Evolutionary conservation across 2,113 vertebrate genomes (phyloP).

Genomic region (Muscicapa adusta): DNA sequence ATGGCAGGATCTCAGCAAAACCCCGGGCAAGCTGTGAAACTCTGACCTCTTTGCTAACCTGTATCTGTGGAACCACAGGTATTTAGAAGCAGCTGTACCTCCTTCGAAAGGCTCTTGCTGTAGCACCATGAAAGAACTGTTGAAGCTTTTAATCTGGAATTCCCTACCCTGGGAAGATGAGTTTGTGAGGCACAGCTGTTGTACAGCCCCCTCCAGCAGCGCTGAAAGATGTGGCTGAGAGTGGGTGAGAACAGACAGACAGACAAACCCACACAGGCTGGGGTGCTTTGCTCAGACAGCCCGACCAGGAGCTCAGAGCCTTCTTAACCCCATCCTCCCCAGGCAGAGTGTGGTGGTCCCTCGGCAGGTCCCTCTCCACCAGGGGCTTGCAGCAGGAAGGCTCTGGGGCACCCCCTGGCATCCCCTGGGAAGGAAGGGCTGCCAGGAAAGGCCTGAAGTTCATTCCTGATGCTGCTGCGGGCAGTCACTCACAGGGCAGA

Average conservation of each 20-base stretch:
- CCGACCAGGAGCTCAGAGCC: background rate
- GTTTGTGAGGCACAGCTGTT: background rate
- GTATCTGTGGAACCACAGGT: background rate
- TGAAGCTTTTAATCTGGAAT: background rate
- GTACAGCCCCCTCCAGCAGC: background rate
- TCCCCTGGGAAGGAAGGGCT: background rate
- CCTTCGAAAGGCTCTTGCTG: background rate
- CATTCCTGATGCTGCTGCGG: background rate
- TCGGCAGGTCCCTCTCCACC: accelerated
- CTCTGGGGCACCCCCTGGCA: background rate
- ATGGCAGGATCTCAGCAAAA: background rate
- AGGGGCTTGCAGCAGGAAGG: background rate
- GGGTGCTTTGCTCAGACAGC: background rate
- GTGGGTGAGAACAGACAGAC: background rate
- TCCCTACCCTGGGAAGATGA: background rate
- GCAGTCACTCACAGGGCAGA: background rate
- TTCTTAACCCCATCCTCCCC: background rate
- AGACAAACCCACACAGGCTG: background rate
- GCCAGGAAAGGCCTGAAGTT: background rate
- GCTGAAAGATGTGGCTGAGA: background rate
- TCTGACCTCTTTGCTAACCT: background rate
- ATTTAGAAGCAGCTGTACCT: background rate
- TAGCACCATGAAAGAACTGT: background rate
- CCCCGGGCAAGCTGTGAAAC: background rate
- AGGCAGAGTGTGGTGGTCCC: no score